Percentiles rank a stretch among this genome's conserved stretches.
phyloP scores from a whole-genome alignment of 2,888 invertebrate genomes.

The Andrena minutula region DNA sequence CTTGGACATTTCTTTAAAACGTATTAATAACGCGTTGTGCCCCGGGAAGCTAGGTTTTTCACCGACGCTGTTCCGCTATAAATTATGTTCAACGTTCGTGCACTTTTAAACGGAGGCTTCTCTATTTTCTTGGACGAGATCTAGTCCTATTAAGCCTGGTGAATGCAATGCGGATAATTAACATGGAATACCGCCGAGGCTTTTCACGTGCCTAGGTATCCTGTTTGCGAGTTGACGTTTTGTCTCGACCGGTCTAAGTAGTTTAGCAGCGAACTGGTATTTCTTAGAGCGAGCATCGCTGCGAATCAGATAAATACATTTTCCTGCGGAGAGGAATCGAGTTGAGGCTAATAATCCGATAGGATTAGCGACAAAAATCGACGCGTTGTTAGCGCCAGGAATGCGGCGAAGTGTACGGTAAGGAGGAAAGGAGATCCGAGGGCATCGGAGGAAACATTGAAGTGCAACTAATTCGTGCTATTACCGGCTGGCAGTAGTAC shows the following conservation, averaged over 20 bases:
- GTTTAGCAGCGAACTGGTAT: too few relatives aligned
- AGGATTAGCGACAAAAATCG: too few relatives aligned
- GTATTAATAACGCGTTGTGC: slow-evolving; percentile 77
- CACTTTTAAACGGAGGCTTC: slow-evolving; percentile 17
- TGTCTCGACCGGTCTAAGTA: too few relatives aligned
- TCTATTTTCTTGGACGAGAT: neutral
- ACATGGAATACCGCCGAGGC: too few relatives aligned
- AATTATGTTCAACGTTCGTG: slow-evolving; percentile 43
- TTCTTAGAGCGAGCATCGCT: too few relatives aligned
- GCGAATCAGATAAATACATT: too few relatives aligned
- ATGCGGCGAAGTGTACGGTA: neutral
- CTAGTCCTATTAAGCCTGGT: neutral
- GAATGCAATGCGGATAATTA: neutral
- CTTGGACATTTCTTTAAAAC: slow-evolving; percentile 80
- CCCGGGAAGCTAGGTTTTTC: slow-evolving; percentile 36
- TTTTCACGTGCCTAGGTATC: too few relatives aligned
- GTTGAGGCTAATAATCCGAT: too few relatives aligned
- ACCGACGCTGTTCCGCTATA: slow-evolving; percentile 26
- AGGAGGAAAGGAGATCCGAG: slow-evolving; percentile 11
- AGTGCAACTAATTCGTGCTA: slow-evolving; percentile 69
- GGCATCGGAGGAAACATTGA: slow-evolving; percentile 62
- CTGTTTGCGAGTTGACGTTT: too few relatives aligned
- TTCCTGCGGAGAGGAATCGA: too few relatives aligned
- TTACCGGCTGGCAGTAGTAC: slow-evolving; percentile 70
- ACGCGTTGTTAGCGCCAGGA: neutral